Base-by-base conservation (phyloP, 2,888 invertebrate genomes). In the Ochropleura plecta region DNA sequence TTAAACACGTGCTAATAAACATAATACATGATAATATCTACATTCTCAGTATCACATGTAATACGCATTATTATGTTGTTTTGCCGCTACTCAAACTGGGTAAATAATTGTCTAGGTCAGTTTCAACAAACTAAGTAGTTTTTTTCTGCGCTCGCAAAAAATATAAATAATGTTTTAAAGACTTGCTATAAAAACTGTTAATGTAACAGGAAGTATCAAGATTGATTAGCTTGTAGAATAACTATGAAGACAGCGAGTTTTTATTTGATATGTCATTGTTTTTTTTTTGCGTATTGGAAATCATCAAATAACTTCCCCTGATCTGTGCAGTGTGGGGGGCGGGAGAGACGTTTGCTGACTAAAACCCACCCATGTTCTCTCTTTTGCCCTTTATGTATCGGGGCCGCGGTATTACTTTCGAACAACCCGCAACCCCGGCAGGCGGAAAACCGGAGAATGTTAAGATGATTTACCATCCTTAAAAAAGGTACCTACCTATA, bases 101-200 rank as follows among this genome's bases (percentile, higher is more conserved):
- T 40, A 18, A 49, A 74, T 63, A 10, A 70, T 80, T 82, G 79
- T 53, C 71, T 82, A 80, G 79, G 79, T 80, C 79, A 80, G 82
- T 77, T 18, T 59, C 40, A 40, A 51, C 42, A 1, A 7, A n/a
- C 9, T 3, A 40, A 55, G 10, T 57, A 7, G 14, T 0, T 59
- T 67, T 70, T 67, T 64, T 53, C 44, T 57, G 49, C 4, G 40
- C 0, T 30, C 5, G 44, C 82, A 77, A 79, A 76, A 76, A 76
- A 64, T 14, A 67, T 53, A 60, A 59, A 49, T 63, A 68, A 30
- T 44, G 44, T 14, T 57, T 14, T 9, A 8, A 53, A n/a, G 30
- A 76, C 59, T 62, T 18, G 62, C 20, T n/a, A 66, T 16, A 60
- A 53, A 60, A 64, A 82, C 18, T 72, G 51, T 48, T 68, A 64